Conservation (phyloP, 2,113 vertebrate genomes). For the Syngnathus floridae region DNA sequence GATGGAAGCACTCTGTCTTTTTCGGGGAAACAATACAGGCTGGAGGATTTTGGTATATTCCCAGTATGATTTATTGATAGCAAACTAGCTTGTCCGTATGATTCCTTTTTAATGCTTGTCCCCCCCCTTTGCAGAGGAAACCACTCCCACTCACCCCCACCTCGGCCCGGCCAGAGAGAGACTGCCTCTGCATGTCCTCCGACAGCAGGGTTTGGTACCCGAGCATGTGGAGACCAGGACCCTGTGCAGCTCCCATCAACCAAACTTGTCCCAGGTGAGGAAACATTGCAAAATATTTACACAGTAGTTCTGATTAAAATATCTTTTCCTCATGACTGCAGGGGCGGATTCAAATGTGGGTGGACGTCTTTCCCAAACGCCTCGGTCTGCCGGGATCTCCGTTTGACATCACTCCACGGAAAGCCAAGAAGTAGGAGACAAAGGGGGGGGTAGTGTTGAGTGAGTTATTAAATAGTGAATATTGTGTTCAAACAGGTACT, state of each 20-base stretch:
- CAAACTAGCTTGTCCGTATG: background rate
- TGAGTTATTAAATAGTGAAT: background rate
- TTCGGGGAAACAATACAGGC: conserved; percentile 74
- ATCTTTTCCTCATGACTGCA: conserved; percentile 42
- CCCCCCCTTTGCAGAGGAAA: conserved; percentile 72
- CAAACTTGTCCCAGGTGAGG: conserved; percentile 65
- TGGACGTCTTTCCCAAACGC: conserved; percentile 92
- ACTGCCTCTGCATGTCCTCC: conserved; percentile 85
- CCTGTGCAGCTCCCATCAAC: conserved; percentile 88
- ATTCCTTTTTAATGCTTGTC: background rate
- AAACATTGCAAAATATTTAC: background rate
- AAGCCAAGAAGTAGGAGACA: conserved; percentile 84
- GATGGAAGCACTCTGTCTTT: conserved; percentile 78
- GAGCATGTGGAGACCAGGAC: conserved; percentile 94
- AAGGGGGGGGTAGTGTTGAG: background rate
- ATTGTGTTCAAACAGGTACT: conserved; percentile 66
- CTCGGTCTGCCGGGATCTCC: conserved; percentile 85
- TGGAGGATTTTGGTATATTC: conserved; percentile 84
- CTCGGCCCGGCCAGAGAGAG: conserved; percentile 81
- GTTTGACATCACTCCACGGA: conserved; percentile 85
- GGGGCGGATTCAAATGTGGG: conserved; percentile 97
- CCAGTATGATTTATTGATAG: background rate
- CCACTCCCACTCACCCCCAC: conserved; percentile 79
- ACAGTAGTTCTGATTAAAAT: background rate
- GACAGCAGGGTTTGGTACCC: conserved; percentile 82